phyloP scores from a whole-genome alignment of 2,888 invertebrate genomes.

The Metallyticus violacea region DNA sequence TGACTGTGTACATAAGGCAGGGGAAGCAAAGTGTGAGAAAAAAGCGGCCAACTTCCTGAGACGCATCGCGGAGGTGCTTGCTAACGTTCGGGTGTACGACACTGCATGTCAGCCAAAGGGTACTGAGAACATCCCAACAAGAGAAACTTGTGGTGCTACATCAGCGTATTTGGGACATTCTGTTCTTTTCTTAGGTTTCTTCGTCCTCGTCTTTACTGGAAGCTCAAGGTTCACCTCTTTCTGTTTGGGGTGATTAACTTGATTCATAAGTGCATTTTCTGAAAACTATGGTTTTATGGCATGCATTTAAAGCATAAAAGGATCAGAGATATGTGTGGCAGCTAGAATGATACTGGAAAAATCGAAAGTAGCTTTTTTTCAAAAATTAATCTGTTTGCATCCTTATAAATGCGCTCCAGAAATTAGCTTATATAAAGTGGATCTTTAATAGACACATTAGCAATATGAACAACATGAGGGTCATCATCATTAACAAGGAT shows the following conservation, averaged over 20 bases:
- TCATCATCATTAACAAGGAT: no score
- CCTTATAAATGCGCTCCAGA: not conserved
- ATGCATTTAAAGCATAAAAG: not conserved
- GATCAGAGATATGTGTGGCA: not conserved
- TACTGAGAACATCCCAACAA: not conserved
- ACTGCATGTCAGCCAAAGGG: conserved; percentile 32
- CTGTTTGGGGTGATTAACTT: not conserved
- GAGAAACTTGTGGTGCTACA: not conserved
- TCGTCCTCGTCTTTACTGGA: not conserved
- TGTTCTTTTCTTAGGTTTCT: not conserved
- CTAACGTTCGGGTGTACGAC: conserved; percentile 38
- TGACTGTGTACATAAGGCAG: conserved; percentile 38
- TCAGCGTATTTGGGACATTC: not conserved
- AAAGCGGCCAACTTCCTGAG: conserved; percentile 39
- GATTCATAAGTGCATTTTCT: not conserved
- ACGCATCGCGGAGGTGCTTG: conserved; percentile 39
- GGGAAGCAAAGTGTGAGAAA: conserved; percentile 38
- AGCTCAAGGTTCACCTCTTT: not conserved
- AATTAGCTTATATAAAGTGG: not conserved
- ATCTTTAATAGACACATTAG: not conserved
- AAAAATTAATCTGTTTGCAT: not conserved
- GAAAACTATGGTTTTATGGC: not conserved
- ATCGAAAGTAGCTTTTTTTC: not conserved
- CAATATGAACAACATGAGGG: no score
- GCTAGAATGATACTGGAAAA: not conserved